These are phyloP conservation scores for Mythimna albipuncta DNA, from an alignment of 2,888 invertebrate genomes.

Conservation along the genomic window DNA sequence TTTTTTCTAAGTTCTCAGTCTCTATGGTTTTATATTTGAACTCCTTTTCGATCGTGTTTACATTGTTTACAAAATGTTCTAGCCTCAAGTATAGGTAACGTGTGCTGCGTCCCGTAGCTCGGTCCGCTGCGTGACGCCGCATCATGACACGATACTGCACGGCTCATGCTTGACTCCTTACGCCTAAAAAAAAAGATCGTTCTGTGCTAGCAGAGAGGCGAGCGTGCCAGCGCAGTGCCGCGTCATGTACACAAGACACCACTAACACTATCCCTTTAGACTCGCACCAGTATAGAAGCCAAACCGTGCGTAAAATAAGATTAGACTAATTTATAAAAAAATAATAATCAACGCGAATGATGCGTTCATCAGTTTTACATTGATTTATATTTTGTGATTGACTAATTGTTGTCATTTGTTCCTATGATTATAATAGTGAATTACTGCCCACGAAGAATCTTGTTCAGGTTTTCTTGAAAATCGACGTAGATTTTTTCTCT, in stretches of 20 bases:
- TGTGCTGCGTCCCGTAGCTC: constrained; percentile 74
- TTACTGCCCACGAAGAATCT: constrained; percentile 81
- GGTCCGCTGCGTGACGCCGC: constrained; percentile 76
- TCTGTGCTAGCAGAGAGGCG: background rate
- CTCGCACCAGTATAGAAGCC: constrained; percentile 88
- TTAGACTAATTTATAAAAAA: constrained; percentile 76
- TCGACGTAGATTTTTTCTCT: constrained; percentile 85
- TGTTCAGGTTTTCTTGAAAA: constrained; percentile 89
- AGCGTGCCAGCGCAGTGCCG: constrained; percentile 64
- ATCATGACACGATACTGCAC: constrained; percentile 53
- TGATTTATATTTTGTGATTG: constrained; percentile 88
- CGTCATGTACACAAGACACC: constrained; percentile 73
- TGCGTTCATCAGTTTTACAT: constrained; percentile 86
- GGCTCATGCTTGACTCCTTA: constrained; percentile 21
- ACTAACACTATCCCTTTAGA: constrained; percentile 83
- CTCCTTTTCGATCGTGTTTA: constrained; percentile 46
- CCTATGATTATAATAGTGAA: constrained; percentile 88
- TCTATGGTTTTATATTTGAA: constrained; percentile 21
- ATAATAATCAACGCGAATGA: constrained; percentile 80
- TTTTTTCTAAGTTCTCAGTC: constrained; percentile 36
- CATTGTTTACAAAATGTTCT: constrained; percentile 48
- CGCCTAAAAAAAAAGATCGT: background rate
- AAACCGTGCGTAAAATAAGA: constrained; percentile 88
- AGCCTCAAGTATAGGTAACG: constrained; percentile 76
- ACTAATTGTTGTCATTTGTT: constrained; percentile 89